Conservation (phyloP, 1,140 invertebrate genomes). For the Diprion similis region DNA sequence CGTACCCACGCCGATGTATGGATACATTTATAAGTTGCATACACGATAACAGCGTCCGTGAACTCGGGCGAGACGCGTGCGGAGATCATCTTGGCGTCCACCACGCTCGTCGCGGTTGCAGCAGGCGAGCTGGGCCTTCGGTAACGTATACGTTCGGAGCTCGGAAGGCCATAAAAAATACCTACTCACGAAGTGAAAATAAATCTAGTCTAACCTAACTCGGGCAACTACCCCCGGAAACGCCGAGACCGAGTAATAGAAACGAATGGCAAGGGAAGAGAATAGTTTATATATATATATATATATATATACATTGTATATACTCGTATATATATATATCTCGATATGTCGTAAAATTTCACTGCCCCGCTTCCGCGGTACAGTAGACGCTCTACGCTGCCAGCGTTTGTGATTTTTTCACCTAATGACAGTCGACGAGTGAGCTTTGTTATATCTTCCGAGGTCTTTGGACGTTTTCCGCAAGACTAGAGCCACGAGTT, state of each 20-base stretch:
- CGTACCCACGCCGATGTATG: constrained; percentile 16
- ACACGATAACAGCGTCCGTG: background rate
- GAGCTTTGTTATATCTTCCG: no score
- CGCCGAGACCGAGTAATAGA: constrained; percentile 54
- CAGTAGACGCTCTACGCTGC: no score
- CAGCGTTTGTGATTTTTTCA: no score
- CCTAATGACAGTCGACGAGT: no score
- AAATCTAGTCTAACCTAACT: constrained; percentile 51
- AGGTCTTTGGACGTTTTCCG: no score
- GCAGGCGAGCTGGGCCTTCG: constrained; percentile 27
- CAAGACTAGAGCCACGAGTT: no score
- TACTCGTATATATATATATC: constrained; percentile 1
- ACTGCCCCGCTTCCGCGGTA: no score
- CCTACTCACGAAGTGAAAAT: constrained; percentile 58
- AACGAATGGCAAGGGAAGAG: constrained; percentile 48
- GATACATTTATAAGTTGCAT: constrained; percentile 13
- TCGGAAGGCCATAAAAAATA: constrained; percentile 51
- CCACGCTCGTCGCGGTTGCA: constrained; percentile 17
- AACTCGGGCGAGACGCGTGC: constrained; percentile 40
- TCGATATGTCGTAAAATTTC: background rate
- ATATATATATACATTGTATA: background rate
- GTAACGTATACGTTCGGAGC: constrained; percentile 34
- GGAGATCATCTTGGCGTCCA: constrained; percentile 30
- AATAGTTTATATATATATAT: constrained; percentile 10
- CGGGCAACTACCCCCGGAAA: constrained; percentile 24